Percentiles rank a stretch among this genome's conserved stretches.
These are phyloP conservation scores for Embidobia sp. DNA, from an alignment of 2,888 invertebrate species.

Conservation along the genomic window DNA sequence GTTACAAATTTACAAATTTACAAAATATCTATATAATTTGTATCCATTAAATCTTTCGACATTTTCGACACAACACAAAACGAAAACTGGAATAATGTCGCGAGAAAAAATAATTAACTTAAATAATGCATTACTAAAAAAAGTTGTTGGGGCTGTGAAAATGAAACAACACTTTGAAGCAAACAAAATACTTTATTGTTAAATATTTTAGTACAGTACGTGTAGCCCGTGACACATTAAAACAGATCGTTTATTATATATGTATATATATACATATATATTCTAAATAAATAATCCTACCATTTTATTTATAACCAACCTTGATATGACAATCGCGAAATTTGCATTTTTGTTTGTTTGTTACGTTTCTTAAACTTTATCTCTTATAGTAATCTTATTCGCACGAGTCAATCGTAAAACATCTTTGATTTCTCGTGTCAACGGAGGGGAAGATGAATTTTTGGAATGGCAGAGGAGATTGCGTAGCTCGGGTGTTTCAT, in stretches of 20 bases:
- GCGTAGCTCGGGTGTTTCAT: constrained; percentile 64
- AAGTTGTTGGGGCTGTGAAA: not conserved
- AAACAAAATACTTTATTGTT: constrained; percentile 82
- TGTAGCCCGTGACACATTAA: constrained; percentile 82
- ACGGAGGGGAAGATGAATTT: constrained; percentile 70
- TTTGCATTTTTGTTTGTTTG: constrained; percentile 66
- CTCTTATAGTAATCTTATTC: constrained; percentile 69
- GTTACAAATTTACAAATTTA: no score
- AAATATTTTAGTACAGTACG: constrained; percentile 81
- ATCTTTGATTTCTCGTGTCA: constrained; percentile 76
- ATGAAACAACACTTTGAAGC: constrained; percentile 72
- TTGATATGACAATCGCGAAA: constrained; percentile 80
- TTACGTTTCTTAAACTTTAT: constrained; percentile 65
- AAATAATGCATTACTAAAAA: not conserved
- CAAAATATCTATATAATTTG: no score
- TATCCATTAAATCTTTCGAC: no score
- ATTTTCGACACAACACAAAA: no score
- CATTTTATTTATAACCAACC: constrained; percentile 79
- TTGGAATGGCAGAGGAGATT: constrained; percentile 62
- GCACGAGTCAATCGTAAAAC: constrained; percentile 75
- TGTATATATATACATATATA: constrained; percentile 69
- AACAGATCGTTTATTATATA: constrained; percentile 80
- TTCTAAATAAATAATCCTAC: constrained; percentile 81
- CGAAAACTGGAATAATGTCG: no score
- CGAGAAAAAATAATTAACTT: no score